These are phyloP conservation scores for Lycophotia porphyrea DNA, from an alignment of 2,888 invertebrate genomes.

Conservation along the genomic window DNA sequence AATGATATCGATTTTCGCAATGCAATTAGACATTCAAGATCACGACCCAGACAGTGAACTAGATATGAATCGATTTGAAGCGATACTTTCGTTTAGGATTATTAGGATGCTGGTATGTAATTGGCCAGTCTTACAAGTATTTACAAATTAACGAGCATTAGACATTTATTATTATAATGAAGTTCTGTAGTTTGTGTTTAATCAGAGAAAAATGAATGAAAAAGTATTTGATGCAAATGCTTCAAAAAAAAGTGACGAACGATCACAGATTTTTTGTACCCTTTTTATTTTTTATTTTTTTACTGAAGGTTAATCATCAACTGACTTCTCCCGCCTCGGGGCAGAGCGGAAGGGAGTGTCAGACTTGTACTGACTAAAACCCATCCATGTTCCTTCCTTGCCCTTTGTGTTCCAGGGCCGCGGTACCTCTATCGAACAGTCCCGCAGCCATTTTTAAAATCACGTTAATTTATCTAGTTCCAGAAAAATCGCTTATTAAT, in stretches of 20 bases:
- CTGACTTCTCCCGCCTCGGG: too few relatives aligned
- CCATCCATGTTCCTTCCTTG: too few relatives aligned
- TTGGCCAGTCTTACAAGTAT: not conserved
- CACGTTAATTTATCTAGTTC: not conserved
- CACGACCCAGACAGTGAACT: slow-evolving; percentile 60
- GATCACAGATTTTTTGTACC: not conserved
- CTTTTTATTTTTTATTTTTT: too few relatives aligned
- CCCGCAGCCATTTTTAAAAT: too few relatives aligned
- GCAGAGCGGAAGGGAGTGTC: too few relatives aligned
- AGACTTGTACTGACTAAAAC: too few relatives aligned
- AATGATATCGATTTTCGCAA: slow-evolving; percentile 64
- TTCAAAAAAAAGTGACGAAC: not conserved
- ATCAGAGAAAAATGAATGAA: not conserved
- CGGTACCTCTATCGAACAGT: too few relatives aligned
- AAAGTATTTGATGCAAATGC: not conserved
- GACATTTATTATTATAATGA: not conserved
- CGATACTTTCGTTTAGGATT: slow-evolving; percentile 54
- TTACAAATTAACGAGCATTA: not conserved
- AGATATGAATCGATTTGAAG: slow-evolving; percentile 46
- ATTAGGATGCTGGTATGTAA: not conserved
- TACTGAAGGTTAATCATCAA: too few relatives aligned
- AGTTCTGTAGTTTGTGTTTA: not conserved
- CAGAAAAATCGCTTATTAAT: too few relatives aligned
- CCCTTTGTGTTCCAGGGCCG: too few relatives aligned
- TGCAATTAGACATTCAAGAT: slow-evolving; percentile 64